phyloP scores from a whole-genome alignment of 2,113 vertebrate genomes.

The Ia io region DNA sequence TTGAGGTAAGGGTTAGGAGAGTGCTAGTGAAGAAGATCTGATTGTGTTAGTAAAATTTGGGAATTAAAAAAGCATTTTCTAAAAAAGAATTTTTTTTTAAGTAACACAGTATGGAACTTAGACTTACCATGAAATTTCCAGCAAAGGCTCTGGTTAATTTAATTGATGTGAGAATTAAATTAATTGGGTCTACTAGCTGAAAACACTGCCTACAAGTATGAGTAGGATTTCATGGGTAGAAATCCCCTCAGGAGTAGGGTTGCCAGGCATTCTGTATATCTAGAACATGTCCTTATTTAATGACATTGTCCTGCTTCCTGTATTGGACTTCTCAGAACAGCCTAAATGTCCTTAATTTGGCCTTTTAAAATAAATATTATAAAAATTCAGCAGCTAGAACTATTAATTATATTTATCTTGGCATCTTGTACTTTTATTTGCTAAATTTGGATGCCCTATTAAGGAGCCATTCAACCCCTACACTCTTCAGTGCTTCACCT shows the following conservation, averaged over 20 bases:
- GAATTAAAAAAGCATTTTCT: constrained; percentile 31
- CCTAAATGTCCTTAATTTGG: not conserved
- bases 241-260: not conserved
- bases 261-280: not conserved
- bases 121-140: not conserved
- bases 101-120: not conserved
- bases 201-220: not conserved
- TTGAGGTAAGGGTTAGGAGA: not conserved
- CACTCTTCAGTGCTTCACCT: rapidly evolving
- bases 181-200: not conserved
- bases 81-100: constrained; percentile 7
- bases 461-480: not conserved
- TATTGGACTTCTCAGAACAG: not conserved
- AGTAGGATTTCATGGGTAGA: not conserved
- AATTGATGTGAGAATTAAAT: not conserved
- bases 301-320: not conserved
- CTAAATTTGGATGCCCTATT: not conserved
- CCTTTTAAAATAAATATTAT: not conserved
- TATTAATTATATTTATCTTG: not conserved
- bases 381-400: not conserved
- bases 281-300: not conserved
- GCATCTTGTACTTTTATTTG: not conserved
- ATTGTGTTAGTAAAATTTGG: not conserved
- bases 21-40: not conserved
- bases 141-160: not conserved